Percentiles rank a stretch among this genome's conserved stretches.
These are phyloP conservation scores for Synanthedon formicaeformis DNA, from an alignment of 2,888 invertebrate genomes.

Conservation along the genomic window DNA sequence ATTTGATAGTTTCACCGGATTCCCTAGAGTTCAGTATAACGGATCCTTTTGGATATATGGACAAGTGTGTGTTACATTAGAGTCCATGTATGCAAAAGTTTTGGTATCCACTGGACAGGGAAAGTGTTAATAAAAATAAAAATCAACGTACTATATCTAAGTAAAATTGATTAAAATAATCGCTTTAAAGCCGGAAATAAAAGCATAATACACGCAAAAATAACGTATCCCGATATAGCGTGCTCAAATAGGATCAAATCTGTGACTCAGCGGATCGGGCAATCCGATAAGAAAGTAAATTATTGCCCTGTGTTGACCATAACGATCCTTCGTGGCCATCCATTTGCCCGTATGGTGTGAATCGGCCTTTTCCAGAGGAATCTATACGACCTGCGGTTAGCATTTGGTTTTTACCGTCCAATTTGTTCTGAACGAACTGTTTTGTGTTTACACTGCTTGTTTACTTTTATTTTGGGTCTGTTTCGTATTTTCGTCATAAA, in stretches of 20 bases:
- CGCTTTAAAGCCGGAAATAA: neutral
- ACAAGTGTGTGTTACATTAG: too few species aligned
- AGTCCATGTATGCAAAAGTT: too few species aligned
- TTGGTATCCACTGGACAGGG: too few species aligned
- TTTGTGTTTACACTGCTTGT: neutral
- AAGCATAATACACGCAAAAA: neutral
- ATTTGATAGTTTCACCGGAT: too few species aligned
- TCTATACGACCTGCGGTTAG: slow-evolving; percentile 9
- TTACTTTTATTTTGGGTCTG: neutral
- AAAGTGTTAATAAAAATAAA: too few species aligned
- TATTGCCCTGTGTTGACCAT: slow-evolving; percentile 48
- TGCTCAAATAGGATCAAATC: slow-evolving; percentile 24
- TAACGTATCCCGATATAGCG: neutral
- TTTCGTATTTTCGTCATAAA: too few species aligned
- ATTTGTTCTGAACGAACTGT: neutral
- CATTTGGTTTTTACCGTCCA: slow-evolving; percentile 9
- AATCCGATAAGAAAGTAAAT: slow-evolving; percentile 52
- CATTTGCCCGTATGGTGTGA: slow-evolving; percentile 25
- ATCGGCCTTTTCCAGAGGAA: slow-evolving; percentile 12
- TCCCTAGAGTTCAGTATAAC: too few species aligned
- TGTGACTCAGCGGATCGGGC: slow-evolving; percentile 47
- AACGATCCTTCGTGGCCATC: slow-evolving; percentile 18
- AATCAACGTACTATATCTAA: too few species aligned
- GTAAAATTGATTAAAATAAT: too few species aligned
- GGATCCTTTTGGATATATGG: too few species aligned